Evolutionary conservation across 2,113 vertebrate species (phyloP).

Genomic region (Polypterus bichir): DNA sequence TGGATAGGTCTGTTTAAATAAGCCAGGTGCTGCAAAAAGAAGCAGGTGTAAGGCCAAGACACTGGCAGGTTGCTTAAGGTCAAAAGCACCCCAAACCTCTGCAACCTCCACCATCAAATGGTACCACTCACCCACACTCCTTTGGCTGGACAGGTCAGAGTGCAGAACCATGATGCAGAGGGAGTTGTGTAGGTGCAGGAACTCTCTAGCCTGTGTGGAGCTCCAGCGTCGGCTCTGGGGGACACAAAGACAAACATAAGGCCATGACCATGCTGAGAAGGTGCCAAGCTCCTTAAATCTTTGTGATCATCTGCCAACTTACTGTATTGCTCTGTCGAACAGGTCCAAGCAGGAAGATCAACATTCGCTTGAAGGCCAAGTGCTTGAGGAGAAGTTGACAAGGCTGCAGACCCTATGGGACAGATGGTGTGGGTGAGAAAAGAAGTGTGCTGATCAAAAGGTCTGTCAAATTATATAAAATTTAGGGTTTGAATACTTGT

Average conservation of each 20-base stretch:
- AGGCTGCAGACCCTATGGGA: slow-evolving; percentile 68
- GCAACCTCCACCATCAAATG: neutral
- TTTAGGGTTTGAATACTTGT: no score
- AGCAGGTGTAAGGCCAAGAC: neutral
- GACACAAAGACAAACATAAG: neutral
- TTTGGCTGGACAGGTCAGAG: slow-evolving; percentile 69
- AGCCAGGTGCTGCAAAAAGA: slow-evolving; percentile 56
- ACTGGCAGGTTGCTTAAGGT: neutral
- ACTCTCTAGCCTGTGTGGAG: slow-evolving; percentile 88
- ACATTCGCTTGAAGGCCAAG: slow-evolving; percentile 79
- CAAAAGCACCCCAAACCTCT: neutral
- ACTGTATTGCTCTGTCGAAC: slow-evolving; percentile 85
- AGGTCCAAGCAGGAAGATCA: slow-evolving; percentile 81
- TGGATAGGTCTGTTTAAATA: slow-evolving; percentile 56
- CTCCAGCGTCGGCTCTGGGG: slow-evolving; percentile 92
- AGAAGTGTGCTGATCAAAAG: neutral
- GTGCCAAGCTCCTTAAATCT: neutral
- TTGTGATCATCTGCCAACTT: slow-evolving; percentile 3
- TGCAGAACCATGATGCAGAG: slow-evolving; percentile 81
- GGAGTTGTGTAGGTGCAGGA: slow-evolving; percentile 87
- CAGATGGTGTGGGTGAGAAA: neutral
- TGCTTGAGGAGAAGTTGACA: slow-evolving; percentile 81
- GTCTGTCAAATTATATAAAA: no score
- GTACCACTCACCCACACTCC: slow-evolving; percentile 65
- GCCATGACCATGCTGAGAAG: neutral